phyloP scores from a whole-genome alignment of 2,888 invertebrate species.

The Orchesella flavescens region DNA sequence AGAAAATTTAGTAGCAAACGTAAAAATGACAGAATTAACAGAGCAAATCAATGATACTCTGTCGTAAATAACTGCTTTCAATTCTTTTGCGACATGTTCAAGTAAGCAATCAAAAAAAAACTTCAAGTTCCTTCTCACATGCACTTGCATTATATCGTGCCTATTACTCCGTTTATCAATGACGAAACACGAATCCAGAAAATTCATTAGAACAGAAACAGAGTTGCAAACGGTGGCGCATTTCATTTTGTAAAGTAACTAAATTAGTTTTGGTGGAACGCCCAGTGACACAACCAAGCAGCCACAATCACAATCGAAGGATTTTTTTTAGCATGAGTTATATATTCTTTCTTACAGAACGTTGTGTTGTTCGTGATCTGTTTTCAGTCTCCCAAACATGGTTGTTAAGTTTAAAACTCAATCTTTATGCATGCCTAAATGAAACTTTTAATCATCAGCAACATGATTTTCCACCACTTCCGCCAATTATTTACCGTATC shows the following conservation, averaged over 20 bases:
- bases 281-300: slow-evolving; percentile 63
- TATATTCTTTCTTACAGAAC: neutral
- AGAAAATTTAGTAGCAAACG: neutral
- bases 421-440: slow-evolving; percentile 55
- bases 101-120: slow-evolving; percentile 1
- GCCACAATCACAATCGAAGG: slow-evolving; percentile 39
- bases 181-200: neutral
- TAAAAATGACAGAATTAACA: slow-evolving; percentile 46
- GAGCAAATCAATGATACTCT: slow-evolving; percentile 39
- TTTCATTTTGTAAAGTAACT: slow-evolving; percentile 58
- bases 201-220: slow-evolving; percentile 3
- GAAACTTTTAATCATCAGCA: slow-evolving; percentile 53
- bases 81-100: neutral
- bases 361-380: slow-evolving; percentile 60
- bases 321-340: neutral
- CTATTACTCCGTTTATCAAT: neutral
- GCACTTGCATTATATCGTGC: neutral
- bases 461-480: slow-evolving; percentile 72
- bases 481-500: slow-evolving; percentile 67
- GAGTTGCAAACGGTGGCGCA: neutral
- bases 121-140: neutral
- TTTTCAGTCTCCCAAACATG: slow-evolving; percentile 61
- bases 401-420: slow-evolving; percentile 29
- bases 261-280: slow-evolving; percentile 71
- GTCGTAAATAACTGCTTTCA: neutral